These are phyloP conservation scores for Ianthella basta DNA, from an alignment of 37 sponge, comb jelly and placozoan species.

Conservation along the genomic window DNA sequence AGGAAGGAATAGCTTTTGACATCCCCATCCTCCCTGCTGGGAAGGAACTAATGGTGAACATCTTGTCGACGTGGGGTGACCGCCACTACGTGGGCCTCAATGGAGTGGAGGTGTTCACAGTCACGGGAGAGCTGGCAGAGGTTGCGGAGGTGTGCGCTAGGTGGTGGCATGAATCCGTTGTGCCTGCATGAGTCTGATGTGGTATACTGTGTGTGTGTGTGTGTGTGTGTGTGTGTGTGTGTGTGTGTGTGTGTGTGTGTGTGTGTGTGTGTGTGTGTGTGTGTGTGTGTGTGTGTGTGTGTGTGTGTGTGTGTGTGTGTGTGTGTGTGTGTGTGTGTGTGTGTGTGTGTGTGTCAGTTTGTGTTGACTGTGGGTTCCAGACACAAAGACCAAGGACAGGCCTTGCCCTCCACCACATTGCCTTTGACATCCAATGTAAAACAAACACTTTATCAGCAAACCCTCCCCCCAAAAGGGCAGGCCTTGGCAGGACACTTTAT, in stretches of 20 bases:
- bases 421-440: no score
- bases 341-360: no score
- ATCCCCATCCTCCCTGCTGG: slow-evolving; percentile 88
- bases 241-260: neutral
- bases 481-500: no score
- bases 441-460: no score
- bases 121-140: slow-evolving; percentile 59
- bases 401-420: no score
- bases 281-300: neutral
- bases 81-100: slow-evolving; percentile 93
- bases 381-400: no score
- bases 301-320: neutral
- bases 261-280: neutral
- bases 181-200: neutral
- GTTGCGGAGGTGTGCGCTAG: slow-evolving; percentile 55
- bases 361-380: no score
- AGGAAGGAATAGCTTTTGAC: slow-evolving; percentile 17
- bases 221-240: neutral
- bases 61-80: slow-evolving; percentile 96
- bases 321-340: no score
- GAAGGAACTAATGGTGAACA: slow-evolving; percentile 64
- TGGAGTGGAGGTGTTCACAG: slow-evolving; percentile 91
- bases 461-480: no score
- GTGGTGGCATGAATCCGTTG: neutral
- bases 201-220: neutral